Evolutionary conservation across 2,797 vertebrate species (phyloP).

Genomic region (Cryptoblepharus egeriae): DNA sequence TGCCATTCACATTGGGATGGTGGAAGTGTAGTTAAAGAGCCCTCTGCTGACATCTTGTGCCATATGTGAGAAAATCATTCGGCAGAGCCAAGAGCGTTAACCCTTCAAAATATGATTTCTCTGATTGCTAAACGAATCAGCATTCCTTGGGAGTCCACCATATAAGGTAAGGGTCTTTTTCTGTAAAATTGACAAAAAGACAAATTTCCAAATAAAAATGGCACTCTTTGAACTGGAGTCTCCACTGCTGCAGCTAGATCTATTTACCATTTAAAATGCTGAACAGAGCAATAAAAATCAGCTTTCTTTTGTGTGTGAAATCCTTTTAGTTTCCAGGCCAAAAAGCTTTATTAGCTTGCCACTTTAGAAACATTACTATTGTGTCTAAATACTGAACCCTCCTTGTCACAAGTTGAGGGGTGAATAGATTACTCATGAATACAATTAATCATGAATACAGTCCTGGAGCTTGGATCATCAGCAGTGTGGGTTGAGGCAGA

Average conservation of each 20-base stretch:
- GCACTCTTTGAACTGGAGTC: not conserved
- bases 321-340: not conserved
- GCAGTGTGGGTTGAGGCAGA: too few relatives aligned
- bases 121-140: not conserved
- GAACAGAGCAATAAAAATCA: not conserved
- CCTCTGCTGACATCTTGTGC: not conserved
- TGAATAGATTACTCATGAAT: not conserved
- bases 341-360: not conserved
- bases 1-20: not conserved
- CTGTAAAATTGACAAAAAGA: not conserved
- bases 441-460: not conserved
- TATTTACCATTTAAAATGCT: not conserved
- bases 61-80: not conserved
- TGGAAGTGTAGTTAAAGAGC: not conserved
- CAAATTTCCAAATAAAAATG: not conserved
- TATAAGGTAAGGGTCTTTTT: not conserved
- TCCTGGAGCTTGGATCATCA: too few relatives aligned
- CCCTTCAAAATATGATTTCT: not conserved
- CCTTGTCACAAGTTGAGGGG: not conserved
- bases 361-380: not conserved
- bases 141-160: not conserved
- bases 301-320: not conserved
- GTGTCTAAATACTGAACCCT: not conserved
- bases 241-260: not conserved
- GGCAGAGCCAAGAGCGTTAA: not conserved